These are phyloP conservation scores for Mormyrops boulengeri DNA, from an alignment of 2,797 vertebrate genomes.

Conservation along the genomic window DNA sequence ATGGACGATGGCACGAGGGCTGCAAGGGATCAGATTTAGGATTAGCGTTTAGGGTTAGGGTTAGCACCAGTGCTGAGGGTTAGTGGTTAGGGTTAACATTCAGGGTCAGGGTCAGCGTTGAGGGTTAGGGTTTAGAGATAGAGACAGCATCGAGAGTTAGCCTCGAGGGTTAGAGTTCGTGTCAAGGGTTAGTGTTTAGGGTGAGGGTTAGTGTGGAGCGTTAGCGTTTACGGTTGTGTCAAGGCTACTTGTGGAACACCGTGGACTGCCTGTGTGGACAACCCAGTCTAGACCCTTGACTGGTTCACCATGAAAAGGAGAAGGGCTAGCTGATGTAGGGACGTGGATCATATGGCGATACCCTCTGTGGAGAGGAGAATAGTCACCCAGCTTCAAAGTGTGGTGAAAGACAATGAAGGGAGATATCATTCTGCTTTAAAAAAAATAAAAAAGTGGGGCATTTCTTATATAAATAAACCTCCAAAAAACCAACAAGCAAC, in stretches of 20 bases:
- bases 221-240: background rate
- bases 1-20: background rate
- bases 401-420: background rate
- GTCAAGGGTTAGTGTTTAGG: background rate
- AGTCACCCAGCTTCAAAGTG: background rate
- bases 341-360: background rate
- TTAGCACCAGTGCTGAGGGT: background rate
- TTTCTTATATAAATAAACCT: constrained; percentile 1
- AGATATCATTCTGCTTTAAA: background rate
- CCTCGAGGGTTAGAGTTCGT: background rate
- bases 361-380: background rate
- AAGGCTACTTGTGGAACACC: background rate
- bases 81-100: background rate
- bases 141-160: background rate
- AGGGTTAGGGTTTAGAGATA: background rate
- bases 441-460: background rate
- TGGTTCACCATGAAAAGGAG: background rate
- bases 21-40: background rate
- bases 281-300: background rate
- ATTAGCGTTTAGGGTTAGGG: background rate
- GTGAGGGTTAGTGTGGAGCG: background rate
- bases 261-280: background rate
- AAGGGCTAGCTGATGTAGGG: background rate
- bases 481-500: constrained; percentile 7
- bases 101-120: background rate